These are phyloP conservation scores for Phorcus lineatus DNA, from an alignment of 2,888 invertebrate genomes.

Conservation along the genomic window DNA sequence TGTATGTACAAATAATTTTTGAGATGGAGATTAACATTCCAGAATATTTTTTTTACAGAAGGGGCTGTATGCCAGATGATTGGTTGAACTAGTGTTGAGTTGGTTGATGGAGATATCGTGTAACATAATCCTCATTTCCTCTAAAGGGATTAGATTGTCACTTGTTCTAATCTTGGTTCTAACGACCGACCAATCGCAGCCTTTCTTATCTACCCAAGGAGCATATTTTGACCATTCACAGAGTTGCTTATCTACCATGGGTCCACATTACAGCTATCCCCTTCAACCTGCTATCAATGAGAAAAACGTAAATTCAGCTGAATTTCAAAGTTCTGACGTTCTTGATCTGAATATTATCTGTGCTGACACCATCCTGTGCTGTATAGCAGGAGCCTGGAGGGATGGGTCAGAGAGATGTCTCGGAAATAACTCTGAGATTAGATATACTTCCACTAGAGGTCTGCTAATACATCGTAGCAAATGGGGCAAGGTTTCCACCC, in stretches of 20 bases:
- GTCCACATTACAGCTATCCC: background rate
- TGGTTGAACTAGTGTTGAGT: background rate
- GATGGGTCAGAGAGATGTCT: background rate
- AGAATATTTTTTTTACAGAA: no score
- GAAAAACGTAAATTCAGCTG: constrained; percentile 15
- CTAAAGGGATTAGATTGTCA: constrained; percentile 19
- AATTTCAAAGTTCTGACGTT: constrained; percentile 19
- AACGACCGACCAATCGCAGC: background rate
- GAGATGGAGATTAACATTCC: no score
- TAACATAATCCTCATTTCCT: constrained; percentile 15
- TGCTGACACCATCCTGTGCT: background rate
- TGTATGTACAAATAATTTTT: no score
- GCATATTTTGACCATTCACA: background rate
- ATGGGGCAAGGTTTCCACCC: no score
- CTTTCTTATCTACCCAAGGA: background rate
- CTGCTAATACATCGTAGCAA: no score
- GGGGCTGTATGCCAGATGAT: background rate
- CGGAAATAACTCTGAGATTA: background rate
- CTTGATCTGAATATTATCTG: constrained; percentile 7
- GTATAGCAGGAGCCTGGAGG: background rate
- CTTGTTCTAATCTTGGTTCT: constrained; percentile 15
- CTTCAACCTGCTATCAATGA: background rate
- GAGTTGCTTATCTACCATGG: background rate
- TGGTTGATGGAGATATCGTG: constrained; percentile 17
- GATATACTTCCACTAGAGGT: no score